A percentile compares a stretch with the other conserved stretches of the same genome.
Evolutionary conservation across 2,797 vertebrate genomes (phyloP).

Genomic region (Anableps anableps): DNA sequence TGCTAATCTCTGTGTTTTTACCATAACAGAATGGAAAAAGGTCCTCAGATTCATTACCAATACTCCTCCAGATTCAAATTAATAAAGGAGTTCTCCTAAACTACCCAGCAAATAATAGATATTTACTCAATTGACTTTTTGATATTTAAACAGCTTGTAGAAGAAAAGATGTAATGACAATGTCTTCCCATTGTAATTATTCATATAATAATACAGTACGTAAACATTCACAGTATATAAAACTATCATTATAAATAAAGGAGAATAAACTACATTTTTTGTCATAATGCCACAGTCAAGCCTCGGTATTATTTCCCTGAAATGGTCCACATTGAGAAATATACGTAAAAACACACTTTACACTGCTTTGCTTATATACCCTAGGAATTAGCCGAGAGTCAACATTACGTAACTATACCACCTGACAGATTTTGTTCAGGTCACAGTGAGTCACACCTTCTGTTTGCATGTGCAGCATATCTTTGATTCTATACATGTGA

Average conservation of each 20-base stretch:
- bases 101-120: conserved; percentile 24
- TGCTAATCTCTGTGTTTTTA: background rate
- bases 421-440: conserved; percentile 20
- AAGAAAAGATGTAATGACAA: background rate
- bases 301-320: conserved; percentile 14
- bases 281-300: conserved; percentile 9
- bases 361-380: conserved; percentile 18
- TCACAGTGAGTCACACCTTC: conserved; percentile 27
- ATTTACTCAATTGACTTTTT: conserved; percentile 16
- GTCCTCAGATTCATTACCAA: conserved; percentile 21
- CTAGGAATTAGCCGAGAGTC: conserved; percentile 26
- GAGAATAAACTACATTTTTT: conserved; percentile 7
- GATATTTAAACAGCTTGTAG: background rate
- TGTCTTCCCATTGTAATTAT: background rate
- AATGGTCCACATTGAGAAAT: conserved; percentile 21
- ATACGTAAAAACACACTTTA: conserved; percentile 2
- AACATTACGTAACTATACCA: conserved; percentile 29
- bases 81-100: conserved; percentile 22
- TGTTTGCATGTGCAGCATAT: conserved; percentile 19
- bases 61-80: conserved; percentile 8
- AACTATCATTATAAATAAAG: background rate
- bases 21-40: conserved; percentile 7
- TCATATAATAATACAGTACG: background rate
- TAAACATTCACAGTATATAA: background rate
- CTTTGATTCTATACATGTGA: background rate